These are phyloP conservation scores for Trachurus trachurus DNA, from an alignment of 2,797 vertebrate species.

Conservation along the genomic window DNA sequence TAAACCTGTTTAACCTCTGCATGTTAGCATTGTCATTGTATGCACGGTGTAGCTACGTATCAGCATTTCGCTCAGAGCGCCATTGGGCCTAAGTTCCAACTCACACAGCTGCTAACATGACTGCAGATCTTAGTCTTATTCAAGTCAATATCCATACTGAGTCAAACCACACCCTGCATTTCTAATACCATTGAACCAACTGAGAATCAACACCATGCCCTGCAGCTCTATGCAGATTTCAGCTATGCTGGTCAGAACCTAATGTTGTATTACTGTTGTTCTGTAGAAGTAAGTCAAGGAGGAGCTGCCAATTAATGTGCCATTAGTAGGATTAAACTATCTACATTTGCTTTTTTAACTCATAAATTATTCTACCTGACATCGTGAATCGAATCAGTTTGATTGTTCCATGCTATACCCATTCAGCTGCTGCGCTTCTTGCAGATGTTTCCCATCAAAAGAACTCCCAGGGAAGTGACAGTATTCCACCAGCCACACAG, in stretches of 20 bases:
- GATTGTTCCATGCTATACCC: background rate
- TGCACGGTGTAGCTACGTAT: no score
- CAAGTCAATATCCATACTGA: background rate
- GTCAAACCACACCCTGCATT: background rate
- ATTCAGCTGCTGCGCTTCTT: background rate
- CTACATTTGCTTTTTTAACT: background rate
- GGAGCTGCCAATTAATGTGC: background rate
- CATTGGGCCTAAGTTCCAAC: no score
- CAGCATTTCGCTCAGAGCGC: no score
- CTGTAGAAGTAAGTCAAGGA: background rate
- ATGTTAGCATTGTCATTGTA: no score
- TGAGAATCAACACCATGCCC: background rate
- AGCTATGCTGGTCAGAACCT: background rate
- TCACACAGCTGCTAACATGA: background rate
- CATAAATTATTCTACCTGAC: background rate
- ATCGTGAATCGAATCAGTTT: background rate
- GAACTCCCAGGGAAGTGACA: background rate
- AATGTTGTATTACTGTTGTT: background rate
- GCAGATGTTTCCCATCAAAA: background rate
- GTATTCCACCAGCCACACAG: background rate
- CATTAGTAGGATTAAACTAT: background rate
- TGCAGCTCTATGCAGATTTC: no score
- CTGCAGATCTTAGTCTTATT: background rate
- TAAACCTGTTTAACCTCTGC: no score
- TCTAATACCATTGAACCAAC: background rate